Evolutionary conservation across 1,140 invertebrate species (phyloP), one percentile per base, ranked within the genome.

Genomic region (Steinernema khuongi): DNA sequence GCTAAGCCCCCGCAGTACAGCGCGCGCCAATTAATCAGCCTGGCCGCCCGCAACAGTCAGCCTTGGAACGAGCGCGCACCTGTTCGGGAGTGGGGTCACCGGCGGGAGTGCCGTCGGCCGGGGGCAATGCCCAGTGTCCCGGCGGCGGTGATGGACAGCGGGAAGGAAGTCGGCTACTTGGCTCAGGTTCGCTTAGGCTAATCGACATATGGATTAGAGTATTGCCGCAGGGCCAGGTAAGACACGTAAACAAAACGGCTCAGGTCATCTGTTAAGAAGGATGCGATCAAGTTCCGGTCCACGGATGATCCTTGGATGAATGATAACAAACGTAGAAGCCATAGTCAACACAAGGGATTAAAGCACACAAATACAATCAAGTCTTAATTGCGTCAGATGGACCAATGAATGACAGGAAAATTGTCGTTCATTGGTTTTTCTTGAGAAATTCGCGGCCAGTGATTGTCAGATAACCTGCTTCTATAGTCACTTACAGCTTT

Each of bases 81-180:
- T 60, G 50, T 60, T 60, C 50, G 50, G 50, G 50, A 60, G 50
- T 22, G 50, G 50, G 50, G 50, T 60, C 50, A 60, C 11, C 19
- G 7, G 19, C 50, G 7, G 11, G 50, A 14, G 50, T 11, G 50
- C 50, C 50, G 50, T 22, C 7, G 26, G 26, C 11, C 7, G 50
- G 22, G 26, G 26, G 7, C 50, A 60, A 4, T 26, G 4, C 26
- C 14, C 14, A 22, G 19, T 14, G 50, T 14, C 4, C 50, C 4
- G 50, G 22, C 22, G 14, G 50, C n/a, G 50, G 19, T 60, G 50
- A 60, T 60, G 50, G 50, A 60, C 50, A 60, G n/a, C 7, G 7
- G 36, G 50, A 11, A 26, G 50, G 50, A 60, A 60, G 26, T 14
- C 19, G 11, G 50, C 50, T 60, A 26, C 50, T 7, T 17, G 4